phyloP scores from a whole-genome alignment of 2,888 invertebrate genomes.

The Ellobium chinense region DNA sequence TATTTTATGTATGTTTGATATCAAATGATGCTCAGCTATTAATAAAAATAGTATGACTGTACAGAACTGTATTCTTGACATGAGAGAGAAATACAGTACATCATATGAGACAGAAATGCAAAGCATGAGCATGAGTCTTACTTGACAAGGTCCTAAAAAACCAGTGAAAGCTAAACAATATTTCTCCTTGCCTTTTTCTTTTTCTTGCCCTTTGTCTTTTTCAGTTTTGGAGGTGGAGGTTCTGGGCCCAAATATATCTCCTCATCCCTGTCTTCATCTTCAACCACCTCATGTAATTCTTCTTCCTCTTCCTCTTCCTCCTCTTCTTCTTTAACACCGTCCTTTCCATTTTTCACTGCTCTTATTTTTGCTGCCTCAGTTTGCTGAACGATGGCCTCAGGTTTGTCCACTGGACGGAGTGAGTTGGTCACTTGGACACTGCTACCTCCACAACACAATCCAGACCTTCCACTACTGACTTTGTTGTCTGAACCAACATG shows the following conservation, averaged over 20 bases:
- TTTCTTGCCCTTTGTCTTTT: background rate
- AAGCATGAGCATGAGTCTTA: no score
- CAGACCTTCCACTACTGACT: background rate
- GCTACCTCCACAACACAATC: background rate
- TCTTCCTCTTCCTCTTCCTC: background rate
- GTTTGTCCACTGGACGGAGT: background rate
- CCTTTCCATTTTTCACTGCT: background rate
- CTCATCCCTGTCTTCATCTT: background rate
- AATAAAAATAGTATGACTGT: no score
- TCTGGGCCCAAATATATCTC: background rate
- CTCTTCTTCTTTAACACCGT: background rate
- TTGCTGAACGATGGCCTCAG: background rate
- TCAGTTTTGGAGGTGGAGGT: background rate
- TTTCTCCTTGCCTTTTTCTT: slow-evolving; percentile 7
- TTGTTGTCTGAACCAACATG: background rate
- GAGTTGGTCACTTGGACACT: background rate
- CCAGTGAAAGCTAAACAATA: no score
- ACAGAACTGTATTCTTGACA: no score
- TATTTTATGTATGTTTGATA: no score
- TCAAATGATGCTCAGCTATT: no score
- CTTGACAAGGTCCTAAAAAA: no score
- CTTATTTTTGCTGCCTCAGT: background rate
- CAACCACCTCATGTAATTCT: background rate
- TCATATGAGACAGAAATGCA: no score
- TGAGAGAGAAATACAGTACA: no score